These are phyloP conservation scores for Sinohyriopsis cumingii DNA, from an alignment of 2,888 invertebrate species.

Conservation along the genomic window DNA sequence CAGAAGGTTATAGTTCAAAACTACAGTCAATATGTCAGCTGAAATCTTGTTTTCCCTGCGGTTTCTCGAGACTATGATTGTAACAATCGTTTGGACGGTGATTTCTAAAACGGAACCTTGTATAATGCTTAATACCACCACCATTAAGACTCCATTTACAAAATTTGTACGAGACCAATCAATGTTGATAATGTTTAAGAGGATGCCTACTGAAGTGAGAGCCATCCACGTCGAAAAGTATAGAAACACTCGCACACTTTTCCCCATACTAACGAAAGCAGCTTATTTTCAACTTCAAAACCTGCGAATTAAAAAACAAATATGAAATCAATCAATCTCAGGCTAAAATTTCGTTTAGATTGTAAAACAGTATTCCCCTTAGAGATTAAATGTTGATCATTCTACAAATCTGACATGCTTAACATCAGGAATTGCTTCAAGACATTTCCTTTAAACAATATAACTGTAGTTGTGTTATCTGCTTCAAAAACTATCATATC, in stretches of 20 bases:
- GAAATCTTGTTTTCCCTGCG: conserved; percentile 36
- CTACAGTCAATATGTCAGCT: conserved; percentile 46
- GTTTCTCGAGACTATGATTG: conserved; percentile 51
- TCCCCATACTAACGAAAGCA: conserved; percentile 56
- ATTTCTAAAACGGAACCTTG: conserved; percentile 60
- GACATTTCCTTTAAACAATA: too few relatives aligned
- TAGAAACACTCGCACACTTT: conserved; percentile 43
- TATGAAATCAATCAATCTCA: too few relatives aligned
- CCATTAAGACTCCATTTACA: conserved; percentile 53
- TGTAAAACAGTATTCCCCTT: too few relatives aligned
- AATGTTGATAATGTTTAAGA: conserved; percentile 57
- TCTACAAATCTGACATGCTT: too few relatives aligned
- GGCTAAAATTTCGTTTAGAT: too few relatives aligned
- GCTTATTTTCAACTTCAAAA: too few relatives aligned
- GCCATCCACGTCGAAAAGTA: conserved; percentile 58
- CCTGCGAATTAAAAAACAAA: too few relatives aligned
- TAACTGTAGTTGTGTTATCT: too few relatives aligned
- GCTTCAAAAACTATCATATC: too few relatives aligned
- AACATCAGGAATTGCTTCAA: too few relatives aligned
- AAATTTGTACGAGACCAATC: conserved; percentile 56
- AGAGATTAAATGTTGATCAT: too few relatives aligned
- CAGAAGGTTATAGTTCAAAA: conserved; percentile 57
- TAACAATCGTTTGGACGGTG: conserved; percentile 55
- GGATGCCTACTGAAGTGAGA: conserved; percentile 43
- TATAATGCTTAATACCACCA: conserved; percentile 52